phyloP scores from a whole-genome alignment of 37 sponge, comb jelly and placozoan species.

The Mnemiopsis leidyi region DNA sequence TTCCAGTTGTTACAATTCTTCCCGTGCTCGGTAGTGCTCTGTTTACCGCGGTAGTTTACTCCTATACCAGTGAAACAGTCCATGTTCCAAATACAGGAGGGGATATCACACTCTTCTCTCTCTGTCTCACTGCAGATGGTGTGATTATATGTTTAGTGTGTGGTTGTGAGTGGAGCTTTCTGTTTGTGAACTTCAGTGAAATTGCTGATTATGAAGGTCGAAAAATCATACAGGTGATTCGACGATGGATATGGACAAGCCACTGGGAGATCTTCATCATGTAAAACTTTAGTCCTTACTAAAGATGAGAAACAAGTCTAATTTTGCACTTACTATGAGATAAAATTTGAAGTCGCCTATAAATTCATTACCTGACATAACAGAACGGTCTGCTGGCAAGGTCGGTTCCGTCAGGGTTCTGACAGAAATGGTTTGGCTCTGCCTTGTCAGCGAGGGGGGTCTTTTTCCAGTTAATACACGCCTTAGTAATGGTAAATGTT shows the following conservation, averaged over 20 bases:
- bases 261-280: too few relatives aligned
- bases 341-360: too few relatives aligned
- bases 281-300: too few relatives aligned
- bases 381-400: slow-evolving; percentile 28
- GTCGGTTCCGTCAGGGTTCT: slow-evolving; percentile 43
- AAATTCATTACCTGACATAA: neutral
- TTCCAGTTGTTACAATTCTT: slow-evolving; percentile 47
- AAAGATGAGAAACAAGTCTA: too few relatives aligned
- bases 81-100: slow-evolving; percentile 45
- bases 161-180: too few relatives aligned
- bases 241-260: too few relatives aligned
- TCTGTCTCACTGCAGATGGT: slow-evolving; percentile 32
- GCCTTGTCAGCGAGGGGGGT: slow-evolving; percentile 36
- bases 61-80: slow-evolving; percentile 55
- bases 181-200: too few relatives aligned
- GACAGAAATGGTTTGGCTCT: slow-evolving; percentile 1
- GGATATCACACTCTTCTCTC: neutral
- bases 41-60: neutral
- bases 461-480: slow-evolving; percentile 34
- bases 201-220: too few relatives aligned
- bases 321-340: too few relatives aligned
- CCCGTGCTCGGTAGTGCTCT: neutral
- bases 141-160: neutral
- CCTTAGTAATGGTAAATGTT: neutral
- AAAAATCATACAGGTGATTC: too few relatives aligned